Evolutionary conservation across 1,140 invertebrate genomes (phyloP), one percentile per base, ranked within the genome.

Genomic region (Drosophila watanabei): DNA sequence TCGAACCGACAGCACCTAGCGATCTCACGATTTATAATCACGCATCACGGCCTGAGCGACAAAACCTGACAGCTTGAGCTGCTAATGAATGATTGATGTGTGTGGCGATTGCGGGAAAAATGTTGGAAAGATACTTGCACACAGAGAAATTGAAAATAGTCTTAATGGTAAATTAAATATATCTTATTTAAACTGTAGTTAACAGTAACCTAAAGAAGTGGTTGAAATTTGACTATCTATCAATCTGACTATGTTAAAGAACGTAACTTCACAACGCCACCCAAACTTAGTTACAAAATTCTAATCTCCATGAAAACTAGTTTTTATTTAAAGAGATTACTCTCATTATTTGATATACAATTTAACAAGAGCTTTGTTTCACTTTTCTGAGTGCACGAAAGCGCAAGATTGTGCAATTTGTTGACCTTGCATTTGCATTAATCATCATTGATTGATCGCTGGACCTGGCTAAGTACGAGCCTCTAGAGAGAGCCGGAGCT

Each of bases 11-110:
- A 57, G 51, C 32, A 60, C 65, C 60, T 62, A 52, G 64, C 49
- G 37, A 69, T 61, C 75, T 83, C 39, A 75, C 64, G 75, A 84
- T 72, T 75, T 72, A 84, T 89, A 75, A 89, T 75, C 78, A 79
- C 49, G 75, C 59, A 78, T 62, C 68, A 86, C 60, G 70, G 60
- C 46, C 59, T 61, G 51, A 70, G 66, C 73, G 70, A 82, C 70
- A 82, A 77, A 78, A 85, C 82, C 79, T 85, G 86, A 90, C 86
- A 90, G 73, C 79, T 85, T 90, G 86, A 90, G 82, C 86, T 77
- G 87, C 82, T 90, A 90, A 90, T 90, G 86, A 90, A 90, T 90
- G 86, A 90, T 90, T 90, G 86, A 90, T 90, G 86, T 90, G 79
- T 77, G 65, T 77, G 72, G 62, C 70, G 35, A 75, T 79, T 65